A percentile compares a stretch with the other conserved stretches of the same genome.
Conservation (phyloP, 1,140 invertebrate genomes). For the Steinernema khuongi region DNA sequence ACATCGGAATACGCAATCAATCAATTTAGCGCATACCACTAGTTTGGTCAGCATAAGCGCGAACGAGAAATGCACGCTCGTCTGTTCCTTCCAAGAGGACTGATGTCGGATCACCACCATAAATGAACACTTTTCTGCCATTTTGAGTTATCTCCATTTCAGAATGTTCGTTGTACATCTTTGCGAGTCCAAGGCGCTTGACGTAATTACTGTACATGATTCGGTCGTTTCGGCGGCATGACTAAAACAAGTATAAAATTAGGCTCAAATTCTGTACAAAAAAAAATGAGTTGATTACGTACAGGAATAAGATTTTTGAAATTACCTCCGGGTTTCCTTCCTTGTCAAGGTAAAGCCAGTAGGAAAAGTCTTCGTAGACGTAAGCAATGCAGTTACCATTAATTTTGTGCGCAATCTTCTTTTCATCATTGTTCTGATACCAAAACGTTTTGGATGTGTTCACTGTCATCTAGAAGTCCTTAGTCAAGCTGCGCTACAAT, state of each 20-base stretch:
- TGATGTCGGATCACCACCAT: background rate
- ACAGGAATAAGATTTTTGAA: background rate
- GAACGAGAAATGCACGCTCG: background rate
- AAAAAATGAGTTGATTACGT: background rate
- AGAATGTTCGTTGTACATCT: background rate
- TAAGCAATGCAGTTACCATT: background rate
- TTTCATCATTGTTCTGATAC: background rate
- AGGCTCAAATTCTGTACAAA: background rate
- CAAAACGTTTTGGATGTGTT: background rate
- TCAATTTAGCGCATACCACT: constrained; percentile 3
- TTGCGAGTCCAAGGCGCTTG: background rate
- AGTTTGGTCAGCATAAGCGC: background rate
- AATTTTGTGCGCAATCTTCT: background rate
- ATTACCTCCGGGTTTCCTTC: background rate
- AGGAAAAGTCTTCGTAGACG: background rate
- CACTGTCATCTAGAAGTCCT: background rate
- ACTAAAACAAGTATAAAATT: background rate
- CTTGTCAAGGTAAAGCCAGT: background rate
- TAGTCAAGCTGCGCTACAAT: background rate
- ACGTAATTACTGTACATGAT: background rate
- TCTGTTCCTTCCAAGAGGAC: background rate
- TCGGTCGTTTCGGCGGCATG: background rate
- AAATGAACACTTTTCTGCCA: background rate
- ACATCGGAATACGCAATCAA: background rate
- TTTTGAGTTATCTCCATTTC: background rate